Evolutionary conservation across 2,888 invertebrate species (phyloP), one percentile per base, ranked within the genome.

Genomic region (Macaria liturata): DNA sequence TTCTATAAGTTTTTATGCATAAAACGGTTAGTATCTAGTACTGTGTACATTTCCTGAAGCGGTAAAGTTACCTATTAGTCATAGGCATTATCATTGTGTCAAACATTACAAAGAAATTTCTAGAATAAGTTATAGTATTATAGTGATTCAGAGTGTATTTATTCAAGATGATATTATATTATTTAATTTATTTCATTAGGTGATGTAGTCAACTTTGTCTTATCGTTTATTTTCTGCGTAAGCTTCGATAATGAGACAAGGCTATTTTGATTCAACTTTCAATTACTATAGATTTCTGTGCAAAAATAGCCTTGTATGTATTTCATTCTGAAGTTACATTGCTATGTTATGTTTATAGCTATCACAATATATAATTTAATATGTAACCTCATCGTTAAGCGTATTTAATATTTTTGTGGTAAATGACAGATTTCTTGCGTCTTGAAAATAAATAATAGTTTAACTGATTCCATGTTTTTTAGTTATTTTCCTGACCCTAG

Each of bases 21-120:
- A 20, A 20, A 20, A 20, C 20, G 20, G 5, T 42, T 56, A 46
- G 42, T 55, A 34, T 50, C 20, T 56, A 40, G 40, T 8, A 20
- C 34, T 6, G 30, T 51, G 4, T 43, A 84, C 64, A 84, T 78
- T 76, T 64, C 37, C 71, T 57, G 62, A 70, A 74, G 77, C 89
- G 89, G 89, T 89, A 67, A 80, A 78, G 90, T 90, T 90, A 89
- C 89, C 90, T 89, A 89, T 83, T 83, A 83, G 80, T 71, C 66
- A 69, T 65, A 65, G 47, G 47, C 31, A 51, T 46, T 37, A 37
- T n/a, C n/a, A 55, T 32, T 56, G 39, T 58, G 56, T 54, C 54
- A 59, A 39, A 49, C 46, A 53, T 62, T 63, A 64, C 63, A 57
- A 43, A 52, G 30, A 61, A n/a, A n/a, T 42, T 42, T 8, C 8